A percentile compares a stretch with the other conserved stretches of the same genome.
Evolutionary conservation across 2,113 vertebrate species (phyloP).

Genomic region (Phalacrocorax brasilianus): DNA sequence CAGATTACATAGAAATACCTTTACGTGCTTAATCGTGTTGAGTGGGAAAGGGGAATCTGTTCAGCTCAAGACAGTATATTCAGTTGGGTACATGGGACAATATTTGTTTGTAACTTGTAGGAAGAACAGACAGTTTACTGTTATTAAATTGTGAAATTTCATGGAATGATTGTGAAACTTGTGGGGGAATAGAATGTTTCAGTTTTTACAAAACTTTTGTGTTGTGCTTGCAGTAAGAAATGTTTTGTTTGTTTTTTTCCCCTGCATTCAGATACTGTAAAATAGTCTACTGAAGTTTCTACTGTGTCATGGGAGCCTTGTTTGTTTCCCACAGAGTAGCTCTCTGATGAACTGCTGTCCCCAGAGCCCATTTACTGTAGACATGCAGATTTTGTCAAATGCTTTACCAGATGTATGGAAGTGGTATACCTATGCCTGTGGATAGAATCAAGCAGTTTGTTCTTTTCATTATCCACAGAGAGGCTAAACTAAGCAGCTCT

Average conservation of each 20-base stretch:
- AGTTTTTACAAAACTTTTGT: background rate
- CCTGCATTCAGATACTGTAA: background rate
- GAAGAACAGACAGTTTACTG: background rate
- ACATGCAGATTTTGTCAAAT: background rate
- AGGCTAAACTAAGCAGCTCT: background rate
- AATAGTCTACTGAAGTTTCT: background rate
- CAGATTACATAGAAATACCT: background rate
- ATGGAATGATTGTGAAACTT: background rate
- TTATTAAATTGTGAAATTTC: background rate
- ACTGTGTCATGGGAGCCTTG: background rate
- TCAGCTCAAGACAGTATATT: background rate
- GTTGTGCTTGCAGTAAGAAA: background rate
- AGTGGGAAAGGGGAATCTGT: background rate
- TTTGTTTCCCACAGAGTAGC: background rate
- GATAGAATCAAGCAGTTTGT: background rate
- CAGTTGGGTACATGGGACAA: background rate
- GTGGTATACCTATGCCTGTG: background rate
- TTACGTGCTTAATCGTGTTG: background rate
- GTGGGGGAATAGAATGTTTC: background rate
- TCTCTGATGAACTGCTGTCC: background rate
- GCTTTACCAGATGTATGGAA: background rate
- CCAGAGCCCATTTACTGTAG: background rate
- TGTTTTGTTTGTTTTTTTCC: background rate
- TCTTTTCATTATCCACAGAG: background rate
- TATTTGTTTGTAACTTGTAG: background rate